Conservation (phyloP, 2,797 vertebrate genomes). For the Natrix natrix region DNA sequence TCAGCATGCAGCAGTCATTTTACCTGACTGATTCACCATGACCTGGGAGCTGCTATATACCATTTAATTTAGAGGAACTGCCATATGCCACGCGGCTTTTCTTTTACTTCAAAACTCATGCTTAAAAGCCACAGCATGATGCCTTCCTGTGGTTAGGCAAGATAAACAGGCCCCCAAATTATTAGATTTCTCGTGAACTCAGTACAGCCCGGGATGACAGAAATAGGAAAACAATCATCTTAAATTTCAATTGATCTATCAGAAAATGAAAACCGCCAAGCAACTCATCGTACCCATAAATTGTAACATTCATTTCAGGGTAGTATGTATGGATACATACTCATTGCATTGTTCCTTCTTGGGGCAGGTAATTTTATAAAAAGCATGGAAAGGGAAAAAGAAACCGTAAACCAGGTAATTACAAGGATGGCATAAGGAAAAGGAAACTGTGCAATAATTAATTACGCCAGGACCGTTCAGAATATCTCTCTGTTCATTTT, state of each 20-base stretch:
- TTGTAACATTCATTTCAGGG: neutral
- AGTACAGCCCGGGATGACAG: neutral
- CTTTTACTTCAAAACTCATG: neutral
- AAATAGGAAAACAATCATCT: neutral
- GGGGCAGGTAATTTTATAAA: neutral
- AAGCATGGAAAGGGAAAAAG: neutral
- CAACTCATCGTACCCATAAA: neutral
- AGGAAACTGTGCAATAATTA: neutral
- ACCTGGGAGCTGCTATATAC: neutral
- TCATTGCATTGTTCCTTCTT: neutral
- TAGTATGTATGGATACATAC: neutral
- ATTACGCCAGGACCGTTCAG: neutral
- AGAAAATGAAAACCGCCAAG: neutral
- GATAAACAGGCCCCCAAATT: neutral
- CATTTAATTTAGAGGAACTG: slow-evolving; percentile 1
- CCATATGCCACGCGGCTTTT: neutral
- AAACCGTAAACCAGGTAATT: neutral
- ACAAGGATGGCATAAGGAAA: neutral
- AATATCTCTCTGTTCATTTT: neutral
- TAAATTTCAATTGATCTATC: neutral
- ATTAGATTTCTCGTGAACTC: neutral
- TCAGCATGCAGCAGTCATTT: neutral
- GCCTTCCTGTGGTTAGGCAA: neutral
- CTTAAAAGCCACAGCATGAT: neutral
- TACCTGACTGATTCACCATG: neutral